Evolutionary conservation across 2,888 invertebrate genomes (phyloP), one percentile per base, ranked within the genome.

Genomic region (Ochropleura leucogaster): DNA sequence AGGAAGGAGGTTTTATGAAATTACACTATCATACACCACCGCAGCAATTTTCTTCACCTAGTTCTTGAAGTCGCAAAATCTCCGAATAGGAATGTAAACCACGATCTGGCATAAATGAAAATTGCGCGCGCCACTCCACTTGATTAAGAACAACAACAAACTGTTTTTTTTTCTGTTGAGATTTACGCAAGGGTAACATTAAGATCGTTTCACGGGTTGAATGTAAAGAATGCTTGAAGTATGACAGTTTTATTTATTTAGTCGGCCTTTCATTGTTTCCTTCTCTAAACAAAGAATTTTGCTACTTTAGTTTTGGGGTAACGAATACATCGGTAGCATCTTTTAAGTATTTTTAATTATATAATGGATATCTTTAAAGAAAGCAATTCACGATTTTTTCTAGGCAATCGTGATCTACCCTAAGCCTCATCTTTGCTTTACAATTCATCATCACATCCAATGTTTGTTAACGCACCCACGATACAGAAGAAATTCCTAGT

Each of bases 11-110:
- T 55, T 30, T 14, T 3, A 55, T 7, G 57, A 3, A 30, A 57
- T 30, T 57, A 16, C 16, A 40, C 16, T 4, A 59, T 8, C 16
- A 59, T 59, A 40, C 40, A 59, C 16, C 8, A 4, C 12, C 20
- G 57, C 16, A 30, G 70, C 79, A 85, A 85, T 87, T 88, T 85
- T 88, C 40, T 59, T 40, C 30, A 82, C 81, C 74, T 77, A 75
- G 77, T 73, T 74, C 80, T 80, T 67, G 49, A 63, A 79, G 68
- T 68, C 46, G 75, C 75, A 80, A 86, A 80, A 80, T 81, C 9
- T 73, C 63, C 68, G 72, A 78, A 77, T 68, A 69, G 64, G 72
- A 78, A 82, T 68, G 74, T 76, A 82, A 80, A 83, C 74, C 68
- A 63, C 51, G 42, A 74, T 77, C 74, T 71, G 70, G 75, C 16